Conservation (phyloP, 1,140 invertebrate genomes). For the Plectus sambesii region DNA sequence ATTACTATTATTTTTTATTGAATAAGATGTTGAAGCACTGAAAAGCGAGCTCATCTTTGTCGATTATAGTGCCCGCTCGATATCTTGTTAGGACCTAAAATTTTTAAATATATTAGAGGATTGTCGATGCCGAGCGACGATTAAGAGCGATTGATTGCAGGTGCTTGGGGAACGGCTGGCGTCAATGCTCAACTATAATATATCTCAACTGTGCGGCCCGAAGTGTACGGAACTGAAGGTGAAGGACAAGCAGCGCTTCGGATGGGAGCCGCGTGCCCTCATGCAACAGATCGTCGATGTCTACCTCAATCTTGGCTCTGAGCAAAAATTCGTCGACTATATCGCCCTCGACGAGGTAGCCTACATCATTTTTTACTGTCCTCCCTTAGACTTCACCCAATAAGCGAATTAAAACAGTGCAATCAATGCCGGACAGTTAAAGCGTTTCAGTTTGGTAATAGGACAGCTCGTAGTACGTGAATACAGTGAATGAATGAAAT, state of each 20-base stretch:
- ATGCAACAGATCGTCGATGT: slow-evolving; percentile 85
- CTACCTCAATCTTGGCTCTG: slow-evolving; percentile 86
- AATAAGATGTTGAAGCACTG: no score
- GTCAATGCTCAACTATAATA: slow-evolving; percentile 85
- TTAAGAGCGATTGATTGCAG: slow-evolving; percentile 30
- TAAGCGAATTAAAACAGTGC: no score
- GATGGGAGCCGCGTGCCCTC: slow-evolving; percentile 82
- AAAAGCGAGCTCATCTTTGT: no score
- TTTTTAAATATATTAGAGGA: no score
- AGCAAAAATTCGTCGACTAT: slow-evolving; percentile 68
- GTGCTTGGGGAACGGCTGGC: slow-evolving; percentile 79
- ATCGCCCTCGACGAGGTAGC: slow-evolving; percentile 70
- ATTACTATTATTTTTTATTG: no score
- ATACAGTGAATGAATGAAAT: no score
- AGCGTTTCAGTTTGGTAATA: no score
- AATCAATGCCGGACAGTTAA: no score
- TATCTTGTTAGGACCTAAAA: no score
- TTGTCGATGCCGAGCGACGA: no score
- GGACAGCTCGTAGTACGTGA: no score
- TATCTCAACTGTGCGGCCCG: slow-evolving; percentile 87
- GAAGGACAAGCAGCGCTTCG: slow-evolving; percentile 74
- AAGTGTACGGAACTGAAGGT: slow-evolving; percentile 96
- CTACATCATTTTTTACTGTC: slow-evolving; percentile 1
- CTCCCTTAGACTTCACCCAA: slow-evolving; percentile 49
- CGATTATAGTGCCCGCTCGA: no score